Conservation (phyloP, 2,888 invertebrate species). For the Ischnus inquisitorius region DNA sequence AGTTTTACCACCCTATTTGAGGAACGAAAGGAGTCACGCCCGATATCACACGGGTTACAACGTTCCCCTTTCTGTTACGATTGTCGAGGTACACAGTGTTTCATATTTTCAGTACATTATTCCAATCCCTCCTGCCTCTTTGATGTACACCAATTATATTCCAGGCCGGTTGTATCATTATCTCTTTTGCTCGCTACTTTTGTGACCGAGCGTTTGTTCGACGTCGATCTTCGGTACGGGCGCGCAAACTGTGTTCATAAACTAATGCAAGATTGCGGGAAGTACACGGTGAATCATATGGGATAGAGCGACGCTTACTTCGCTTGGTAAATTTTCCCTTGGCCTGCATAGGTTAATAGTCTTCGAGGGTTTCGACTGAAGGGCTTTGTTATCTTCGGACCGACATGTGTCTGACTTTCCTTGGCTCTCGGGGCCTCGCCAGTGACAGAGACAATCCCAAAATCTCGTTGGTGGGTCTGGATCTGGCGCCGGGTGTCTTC, state of each 20-base stretch:
- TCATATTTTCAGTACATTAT: background rate
- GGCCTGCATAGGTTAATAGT: background rate
- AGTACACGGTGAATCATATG: background rate
- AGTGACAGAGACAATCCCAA: slow-evolving; percentile 28
- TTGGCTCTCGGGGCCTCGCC: background rate
- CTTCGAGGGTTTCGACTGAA: slow-evolving; percentile 34
- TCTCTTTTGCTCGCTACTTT: background rate
- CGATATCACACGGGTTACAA: slow-evolving; percentile 32
- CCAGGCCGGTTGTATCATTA: background rate
- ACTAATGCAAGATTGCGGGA: background rate
- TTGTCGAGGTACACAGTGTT: background rate
- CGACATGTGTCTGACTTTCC: slow-evolving; percentile 29
- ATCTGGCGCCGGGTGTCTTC: slow-evolving; percentile 48
- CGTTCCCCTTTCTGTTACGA: background rate
- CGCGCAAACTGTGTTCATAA: background rate
- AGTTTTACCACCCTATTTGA: slow-evolving; percentile 19
- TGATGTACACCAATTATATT: slow-evolving; percentile 2
- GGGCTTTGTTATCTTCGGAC: slow-evolving; percentile 45
- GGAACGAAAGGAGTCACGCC: slow-evolving; percentile 32
- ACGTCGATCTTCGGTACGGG: background rate
- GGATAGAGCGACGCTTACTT: background rate
- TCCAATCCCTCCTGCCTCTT: background rate
- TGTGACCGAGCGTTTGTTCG: background rate
- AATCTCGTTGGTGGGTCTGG: slow-evolving; percentile 35
- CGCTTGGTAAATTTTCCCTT: slow-evolving; percentile 14